Evolutionary conservation across 2,113 vertebrate genomes (phyloP), one percentile per base, ranked within the genome.

Genomic region (Ctenodactylus gundi): DNA sequence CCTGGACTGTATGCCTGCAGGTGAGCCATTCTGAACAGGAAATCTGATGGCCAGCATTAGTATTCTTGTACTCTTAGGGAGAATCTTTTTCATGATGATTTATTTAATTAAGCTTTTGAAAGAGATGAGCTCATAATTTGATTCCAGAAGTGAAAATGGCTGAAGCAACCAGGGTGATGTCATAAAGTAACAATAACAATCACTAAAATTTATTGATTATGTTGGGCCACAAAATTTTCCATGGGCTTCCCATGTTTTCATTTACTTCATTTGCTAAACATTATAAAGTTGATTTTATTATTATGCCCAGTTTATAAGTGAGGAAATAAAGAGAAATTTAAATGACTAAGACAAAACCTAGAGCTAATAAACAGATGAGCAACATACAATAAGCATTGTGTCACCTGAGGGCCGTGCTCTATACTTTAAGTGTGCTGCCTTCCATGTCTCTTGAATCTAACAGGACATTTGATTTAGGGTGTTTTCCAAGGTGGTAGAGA

Each of bases 401-500:
- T 72, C 29, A 72, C 31, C 39, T 25, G 29, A 57, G 0, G 13
- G 82, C 41, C 72, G 7, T 36, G n/a, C 12, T n/a, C 31, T 4
- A 15, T 13, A 46, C 7, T 53, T 72, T 55, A 53, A 58, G 18
- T 27, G 46, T 18, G 31, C 20, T 65, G 14, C 1, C 11, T 1
- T 62, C 9, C 29, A 64, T 18, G 31, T 39, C 53, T 73, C 31
- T 88, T 73, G 67, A 83, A 88, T 2, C 91, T 27, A 95, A 58
- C 1, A 41, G 46, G 53, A 75, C 13, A 4, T 77, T 67, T 80
- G 77, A 78, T 82, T 87, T 51, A 53, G 29, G 18, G 29, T 36
- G 58, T 94, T 81, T 92, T 94, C 72, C 92, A 46, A 94, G 41
- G 11, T 12, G 21, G 46, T 39, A 93, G 27, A 77, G 27, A 70